Base-by-base conservation (phyloP, 2,797 vertebrate species). In the Rhyacichthys aspro region DNA sequence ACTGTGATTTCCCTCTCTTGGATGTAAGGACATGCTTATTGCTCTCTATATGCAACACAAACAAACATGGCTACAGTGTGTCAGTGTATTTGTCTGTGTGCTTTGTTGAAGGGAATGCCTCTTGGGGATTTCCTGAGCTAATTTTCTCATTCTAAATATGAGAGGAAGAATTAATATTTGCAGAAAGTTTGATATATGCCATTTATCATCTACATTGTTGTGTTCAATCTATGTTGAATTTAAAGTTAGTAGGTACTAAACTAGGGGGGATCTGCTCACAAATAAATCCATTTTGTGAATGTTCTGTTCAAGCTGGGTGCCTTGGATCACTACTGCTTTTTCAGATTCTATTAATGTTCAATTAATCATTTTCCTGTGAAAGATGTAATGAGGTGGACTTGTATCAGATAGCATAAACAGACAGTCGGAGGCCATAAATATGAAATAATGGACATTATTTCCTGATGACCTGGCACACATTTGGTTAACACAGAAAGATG, bases 291-390 rank as follows among this genome's bases (percentile, higher is more conserved):
- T 81, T 70, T 59, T 70, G 56, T 43, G 70, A 83, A 79, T 70
- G 83, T 76, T 79, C 75, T 78, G 63, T 63, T 12, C 57, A 72
- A 23, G 48, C 72, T 78, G 33, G 77, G 77, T 60, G 33, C 60
- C 50, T 67, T 82, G 65, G 79, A 78, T 81, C 67, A 16, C 32
- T 63, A 76, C 74, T 37, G 42, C 49, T 59, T 39, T 63, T 58
- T 43, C 33, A 66, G 79, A 70, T 86, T 86, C 72, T 86, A 86
- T 91, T 85, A 81, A 69, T 88, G 84, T 86, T 86, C 57, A 82
- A 89, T 86, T 56, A 72, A 83, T 81, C 15, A 63, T 81, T 78
- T 77, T 91, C 82, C 85, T 76, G 71, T 38, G 55, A 59, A 86
- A 75, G 76, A 73, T 76, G 67, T 67, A 72, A 67, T 50, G 43